Evolutionary conservation across 2,888 invertebrate species (phyloP), one percentile per base, ranked within the genome.

Genomic region (Pollenia amentaria): DNA sequence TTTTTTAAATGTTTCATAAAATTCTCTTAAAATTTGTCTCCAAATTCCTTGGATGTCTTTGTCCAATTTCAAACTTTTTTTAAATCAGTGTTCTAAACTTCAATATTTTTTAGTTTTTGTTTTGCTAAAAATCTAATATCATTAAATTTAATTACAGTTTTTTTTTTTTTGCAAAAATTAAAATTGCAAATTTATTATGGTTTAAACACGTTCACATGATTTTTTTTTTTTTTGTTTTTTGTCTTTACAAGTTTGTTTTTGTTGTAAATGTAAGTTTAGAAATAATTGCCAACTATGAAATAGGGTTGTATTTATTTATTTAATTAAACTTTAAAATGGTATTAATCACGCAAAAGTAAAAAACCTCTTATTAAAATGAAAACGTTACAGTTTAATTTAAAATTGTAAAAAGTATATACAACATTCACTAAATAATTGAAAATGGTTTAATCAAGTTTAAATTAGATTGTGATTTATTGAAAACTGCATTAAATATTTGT

Each of bases 151-250:
- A 70, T 79, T 79, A 42, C 21, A 29, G 38, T 48, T 57, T 57
- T 70, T 29, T 4, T 29, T 29, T 29, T 29, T 29, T 12, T 40
- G 10, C 42, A 29, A 57, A 79, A 70, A 29, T 51, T 2, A 48
- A 55, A 48, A 60, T 65, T 57, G 18, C 9, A 69, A 62, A 44
- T 60, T 40, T 18, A 57, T 78, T 69, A 46, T 69, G 40, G 69
- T 42, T 70, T 51, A 70, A 69, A 70, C 78, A 79, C 48, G 67
- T 78, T 69, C 60, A 51, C 48, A 62, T 42, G 48, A 46, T 57
- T 78, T n/a, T 67, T 65, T 77, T 53, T n/a, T 53, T 65, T 11
- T 65, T 12, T 65, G 11, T 44, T 10, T 4, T 29, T 57, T 29
- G 12, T 16, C 3, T 12, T 70, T 53, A 21, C 14, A 42, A 44